Percentiles rank a stretch among this genome's conserved stretches.
Evolutionary conservation across 2,888 invertebrate genomes (phyloP).

Genomic region (Hirtodrosophila cameraria): DNA sequence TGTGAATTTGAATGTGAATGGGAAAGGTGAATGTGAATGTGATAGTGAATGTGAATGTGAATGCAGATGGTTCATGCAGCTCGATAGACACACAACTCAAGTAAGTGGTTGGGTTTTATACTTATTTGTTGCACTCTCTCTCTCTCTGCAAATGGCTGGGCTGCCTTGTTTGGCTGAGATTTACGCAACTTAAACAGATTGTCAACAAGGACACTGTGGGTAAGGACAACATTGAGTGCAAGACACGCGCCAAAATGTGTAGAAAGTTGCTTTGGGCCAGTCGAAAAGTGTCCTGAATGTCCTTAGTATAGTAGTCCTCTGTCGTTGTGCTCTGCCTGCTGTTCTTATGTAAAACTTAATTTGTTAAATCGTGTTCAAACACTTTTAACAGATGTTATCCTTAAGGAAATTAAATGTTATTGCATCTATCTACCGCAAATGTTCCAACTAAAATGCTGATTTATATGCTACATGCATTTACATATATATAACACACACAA

Average conservation of each 20-base stretch:
- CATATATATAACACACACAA: background rate
- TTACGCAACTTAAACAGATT: constrained; percentile 70
- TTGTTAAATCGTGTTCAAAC: constrained; percentile 63
- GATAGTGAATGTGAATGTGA: constrained; percentile 9
- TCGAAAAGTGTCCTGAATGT: background rate
- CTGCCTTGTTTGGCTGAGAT: constrained; percentile 62
- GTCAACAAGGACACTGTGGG: constrained; percentile 40
- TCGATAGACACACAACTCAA: constrained; percentile 55
- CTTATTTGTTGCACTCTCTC: constrained; percentile 28
- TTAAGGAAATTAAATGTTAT: constrained; percentile 64
- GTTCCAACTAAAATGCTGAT: constrained; percentile 22
- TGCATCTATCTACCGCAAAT: constrained; percentile 31
- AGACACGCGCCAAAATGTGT: constrained; percentile 46
- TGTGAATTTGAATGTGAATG: constrained; percentile 12
- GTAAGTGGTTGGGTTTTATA: constrained; percentile 34
- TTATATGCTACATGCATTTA: constrained; percentile 24
- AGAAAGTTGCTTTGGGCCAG: constrained; percentile 12
- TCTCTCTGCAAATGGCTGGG: too few species aligned
- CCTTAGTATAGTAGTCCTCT: background rate
- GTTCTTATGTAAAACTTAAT: constrained; percentile 57
- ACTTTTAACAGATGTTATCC: constrained; percentile 71
- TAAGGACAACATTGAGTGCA: constrained; percentile 24
- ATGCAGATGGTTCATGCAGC: constrained; percentile 31
- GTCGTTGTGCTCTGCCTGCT: constrained; percentile 34
- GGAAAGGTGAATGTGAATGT: background rate